These are phyloP conservation scores for Pelosia muscerda DNA, from an alignment of 2,888 invertebrate genomes.

Conservation along the genomic window DNA sequence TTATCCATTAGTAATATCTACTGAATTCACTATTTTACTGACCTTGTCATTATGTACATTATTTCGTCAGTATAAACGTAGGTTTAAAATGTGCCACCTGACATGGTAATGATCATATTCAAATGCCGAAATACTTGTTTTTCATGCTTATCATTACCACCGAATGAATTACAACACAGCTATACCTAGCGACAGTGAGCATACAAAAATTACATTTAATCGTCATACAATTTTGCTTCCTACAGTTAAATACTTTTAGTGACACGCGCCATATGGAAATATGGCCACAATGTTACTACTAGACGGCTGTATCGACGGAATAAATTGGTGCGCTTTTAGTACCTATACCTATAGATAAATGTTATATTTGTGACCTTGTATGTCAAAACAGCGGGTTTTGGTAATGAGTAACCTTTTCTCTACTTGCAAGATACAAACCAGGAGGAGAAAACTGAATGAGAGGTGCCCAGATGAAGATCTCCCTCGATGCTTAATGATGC, in stretches of 20 bases:
- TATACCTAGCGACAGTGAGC: neutral
- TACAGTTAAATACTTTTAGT: neutral
- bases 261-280: neutral
- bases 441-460: no score
- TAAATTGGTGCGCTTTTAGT: no score
- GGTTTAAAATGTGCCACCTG: neutral
- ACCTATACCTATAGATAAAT: no score
- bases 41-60: neutral
- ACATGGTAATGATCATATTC: neutral
- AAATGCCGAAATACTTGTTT: neutral
- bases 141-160: constrained; percentile 3
- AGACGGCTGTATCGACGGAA: no score
- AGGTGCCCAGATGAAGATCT: no score
- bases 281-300: neutral
- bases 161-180: neutral
- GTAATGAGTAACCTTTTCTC: no score
- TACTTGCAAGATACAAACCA: no score
- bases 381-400: no score
- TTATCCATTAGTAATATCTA: neutral
- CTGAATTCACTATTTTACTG: neutral
- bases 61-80: neutral
- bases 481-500: no score
- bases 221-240: neutral
- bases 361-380: no score
- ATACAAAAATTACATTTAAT: neutral